These are phyloP conservation scores for Agriotes lineatus DNA, from an alignment of 2,888 invertebrate genomes.

Conservation along the genomic window DNA sequence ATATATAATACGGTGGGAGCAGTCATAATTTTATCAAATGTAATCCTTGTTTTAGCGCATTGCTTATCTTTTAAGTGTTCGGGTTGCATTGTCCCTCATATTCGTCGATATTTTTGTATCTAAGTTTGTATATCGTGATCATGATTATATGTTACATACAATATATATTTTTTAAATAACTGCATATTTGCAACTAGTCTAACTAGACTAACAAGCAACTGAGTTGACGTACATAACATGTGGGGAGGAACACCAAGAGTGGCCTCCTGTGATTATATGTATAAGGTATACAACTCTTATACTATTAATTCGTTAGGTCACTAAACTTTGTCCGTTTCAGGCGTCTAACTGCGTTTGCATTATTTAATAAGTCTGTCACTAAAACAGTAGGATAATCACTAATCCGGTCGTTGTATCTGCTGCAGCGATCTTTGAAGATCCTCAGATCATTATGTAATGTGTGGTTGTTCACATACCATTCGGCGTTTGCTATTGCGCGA, in stretches of 20 bases:
- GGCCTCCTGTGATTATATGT: too few species aligned
- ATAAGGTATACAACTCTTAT: neutral
- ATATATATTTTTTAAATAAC: neutral
- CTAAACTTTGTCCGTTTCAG: constrained; percentile 2
- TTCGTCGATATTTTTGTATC: too few species aligned
- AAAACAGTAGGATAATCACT: neutral
- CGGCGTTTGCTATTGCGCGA: constrained; percentile 5
- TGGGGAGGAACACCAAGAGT: too few species aligned
- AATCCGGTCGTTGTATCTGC: neutral
- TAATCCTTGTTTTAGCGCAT: too few species aligned
- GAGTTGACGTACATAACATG: neutral
- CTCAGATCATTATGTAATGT: neutral
- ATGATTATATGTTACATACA: too few species aligned
- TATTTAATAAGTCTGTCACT: neutral
- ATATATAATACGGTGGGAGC: too few species aligned
- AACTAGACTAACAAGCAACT: neutral
- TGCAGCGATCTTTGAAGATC: neutral
- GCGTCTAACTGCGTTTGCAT: neutral
- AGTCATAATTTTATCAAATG: too few species aligned
- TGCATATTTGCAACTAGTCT: neutral
- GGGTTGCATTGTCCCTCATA: too few species aligned
- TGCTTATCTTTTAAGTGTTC: too few species aligned
- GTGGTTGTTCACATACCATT: constrained; percentile 14
- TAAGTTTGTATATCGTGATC: too few species aligned
- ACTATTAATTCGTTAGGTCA: neutral